A percentile compares a stretch with the other conserved stretches of the same genome.
Evolutionary conservation across 2,797 vertebrate species (phyloP).

Genomic region (Botia kubotai): DNA sequence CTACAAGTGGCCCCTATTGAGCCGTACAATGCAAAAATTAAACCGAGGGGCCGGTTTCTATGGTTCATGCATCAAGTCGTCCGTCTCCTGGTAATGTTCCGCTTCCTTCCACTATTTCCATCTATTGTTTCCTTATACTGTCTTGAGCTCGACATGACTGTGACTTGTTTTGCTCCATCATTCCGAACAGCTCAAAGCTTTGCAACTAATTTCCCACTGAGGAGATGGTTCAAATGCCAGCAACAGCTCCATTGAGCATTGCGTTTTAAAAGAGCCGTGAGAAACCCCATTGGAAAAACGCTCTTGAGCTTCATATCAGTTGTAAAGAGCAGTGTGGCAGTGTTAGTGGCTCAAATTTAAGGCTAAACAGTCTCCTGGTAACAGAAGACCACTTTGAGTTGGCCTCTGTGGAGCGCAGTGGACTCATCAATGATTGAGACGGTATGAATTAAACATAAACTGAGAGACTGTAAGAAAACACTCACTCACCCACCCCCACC

Average conservation of each 20-base stretch:
- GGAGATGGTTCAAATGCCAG: constrained; percentile 3
- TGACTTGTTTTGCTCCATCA: background rate
- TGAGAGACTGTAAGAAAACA: constrained; percentile 65
- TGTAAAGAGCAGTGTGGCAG: background rate
- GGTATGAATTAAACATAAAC: constrained; percentile 75
- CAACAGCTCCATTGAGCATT: background rate
- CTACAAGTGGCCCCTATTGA: background rate
- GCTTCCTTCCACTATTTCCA: constrained; percentile 18
- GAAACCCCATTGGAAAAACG: background rate
- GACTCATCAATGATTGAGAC: constrained; percentile 76
- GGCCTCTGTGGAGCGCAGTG: constrained; percentile 59
- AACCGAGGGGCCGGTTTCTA: background rate
- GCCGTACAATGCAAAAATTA: background rate
- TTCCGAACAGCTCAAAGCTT: background rate
- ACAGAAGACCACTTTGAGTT: constrained; percentile 61
- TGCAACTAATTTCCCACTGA: background rate
- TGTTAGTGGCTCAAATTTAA: constrained; percentile 44
- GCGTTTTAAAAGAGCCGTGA: background rate
- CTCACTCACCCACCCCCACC: constrained; percentile 23
- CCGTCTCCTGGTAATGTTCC: background rate
- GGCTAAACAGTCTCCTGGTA: constrained; percentile 49
- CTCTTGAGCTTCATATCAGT: constrained; percentile 27
- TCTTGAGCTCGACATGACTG: constrained; percentile 16
- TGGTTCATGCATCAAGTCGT: background rate
- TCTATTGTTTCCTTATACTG: constrained; percentile 18